Evolutionary conservation across 2,113 vertebrate genomes (phyloP).

Genomic region (Progne subis): DNA sequence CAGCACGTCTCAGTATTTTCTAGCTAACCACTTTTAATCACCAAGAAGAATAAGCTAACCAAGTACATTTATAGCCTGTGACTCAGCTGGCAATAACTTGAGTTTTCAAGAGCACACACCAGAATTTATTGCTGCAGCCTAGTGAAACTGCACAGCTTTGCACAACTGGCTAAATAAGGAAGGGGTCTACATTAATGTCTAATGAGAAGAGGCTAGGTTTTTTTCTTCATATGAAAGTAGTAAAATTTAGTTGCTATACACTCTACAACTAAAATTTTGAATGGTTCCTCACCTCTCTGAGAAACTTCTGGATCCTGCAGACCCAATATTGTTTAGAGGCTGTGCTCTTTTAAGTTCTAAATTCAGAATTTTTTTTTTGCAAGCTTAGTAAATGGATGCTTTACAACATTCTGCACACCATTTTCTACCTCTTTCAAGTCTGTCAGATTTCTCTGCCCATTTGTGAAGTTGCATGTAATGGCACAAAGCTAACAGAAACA

Average conservation of each 20-base stretch:
- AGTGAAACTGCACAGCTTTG: neutral
- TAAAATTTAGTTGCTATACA: neutral
- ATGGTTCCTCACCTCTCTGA: neutral
- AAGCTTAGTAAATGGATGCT: neutral
- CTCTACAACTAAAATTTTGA: neutral
- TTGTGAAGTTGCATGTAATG: neutral
- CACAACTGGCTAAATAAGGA: neutral
- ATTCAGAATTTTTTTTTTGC: neutral
- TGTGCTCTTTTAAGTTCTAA: neutral
- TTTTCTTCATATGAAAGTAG: neutral
- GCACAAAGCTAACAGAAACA: neutral
- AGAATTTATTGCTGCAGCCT: neutral
- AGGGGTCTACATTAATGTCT: neutral
- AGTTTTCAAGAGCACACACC: neutral
- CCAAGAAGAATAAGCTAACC: neutral
- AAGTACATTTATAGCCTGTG: neutral
- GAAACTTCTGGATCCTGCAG: neutral
- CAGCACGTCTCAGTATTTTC: neutral
- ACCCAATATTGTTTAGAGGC: neutral
- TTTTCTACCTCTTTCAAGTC: neutral
- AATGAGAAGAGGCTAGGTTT: neutral
- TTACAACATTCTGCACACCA: neutral
- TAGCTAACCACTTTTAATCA: neutral
- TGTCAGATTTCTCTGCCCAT: neutral
- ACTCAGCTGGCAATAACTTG: neutral